Conservation (phyloP, 2,797 vertebrate genomes). For the Sebastes vulpes region DNA sequence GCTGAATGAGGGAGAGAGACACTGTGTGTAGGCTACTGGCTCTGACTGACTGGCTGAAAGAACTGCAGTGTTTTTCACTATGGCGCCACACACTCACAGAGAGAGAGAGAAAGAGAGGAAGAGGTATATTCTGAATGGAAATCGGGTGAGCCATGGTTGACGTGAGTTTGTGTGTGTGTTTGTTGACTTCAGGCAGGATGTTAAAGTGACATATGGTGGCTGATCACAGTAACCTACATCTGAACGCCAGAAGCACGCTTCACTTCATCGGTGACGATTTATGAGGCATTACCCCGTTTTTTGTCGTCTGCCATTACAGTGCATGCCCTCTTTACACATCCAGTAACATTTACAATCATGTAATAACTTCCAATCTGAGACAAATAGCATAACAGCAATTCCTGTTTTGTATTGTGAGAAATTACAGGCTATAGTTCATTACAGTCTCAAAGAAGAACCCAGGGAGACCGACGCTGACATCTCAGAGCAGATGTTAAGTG, state of each 20-base stretch:
- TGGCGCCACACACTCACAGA: constrained; percentile 57
- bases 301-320: constrained; percentile 1
- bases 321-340: not conserved
- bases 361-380: not conserved
- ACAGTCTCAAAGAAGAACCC: not conserved
- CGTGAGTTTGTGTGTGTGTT: constrained; percentile 11
- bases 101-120: constrained; percentile 36
- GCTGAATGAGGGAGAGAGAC: constrained; percentile 59
- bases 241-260: constrained; percentile 6
- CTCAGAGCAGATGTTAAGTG: constrained; percentile 44
- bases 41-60: constrained; percentile 73
- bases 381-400: not conserved
- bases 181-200: constrained; percentile 27
- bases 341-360: not conserved
- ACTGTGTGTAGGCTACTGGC: constrained; percentile 61
- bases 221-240: constrained; percentile 37
- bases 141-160: constrained; percentile 10
- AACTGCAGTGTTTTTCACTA: constrained; percentile 81
- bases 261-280: not conserved
- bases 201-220: constrained; percentile 27
- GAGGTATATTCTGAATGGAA: constrained; percentile 51
- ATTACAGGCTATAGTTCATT: not conserved
- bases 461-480: not conserved
- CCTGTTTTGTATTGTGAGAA: not conserved
- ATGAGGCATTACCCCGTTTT: not conserved